Conservation (phyloP, 2,113 vertebrate genomes). For the Lophochroa leadbeateri region DNA sequence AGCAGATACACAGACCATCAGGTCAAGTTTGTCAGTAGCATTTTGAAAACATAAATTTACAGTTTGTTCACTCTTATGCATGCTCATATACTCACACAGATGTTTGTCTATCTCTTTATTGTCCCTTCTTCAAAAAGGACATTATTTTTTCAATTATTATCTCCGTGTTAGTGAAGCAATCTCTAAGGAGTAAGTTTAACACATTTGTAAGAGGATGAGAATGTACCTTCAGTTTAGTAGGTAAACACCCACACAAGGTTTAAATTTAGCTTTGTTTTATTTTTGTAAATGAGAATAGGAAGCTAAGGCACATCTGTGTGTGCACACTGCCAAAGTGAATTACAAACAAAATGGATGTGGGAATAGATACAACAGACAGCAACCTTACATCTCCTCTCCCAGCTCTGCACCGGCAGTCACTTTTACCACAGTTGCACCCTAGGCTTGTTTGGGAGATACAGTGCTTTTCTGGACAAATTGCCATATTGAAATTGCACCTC, state of each 20-base stretch:
- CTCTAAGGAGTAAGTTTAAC: neutral
- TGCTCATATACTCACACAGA: neutral
- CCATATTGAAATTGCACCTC: neutral
- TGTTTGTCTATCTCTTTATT: neutral
- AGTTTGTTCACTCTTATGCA: neutral
- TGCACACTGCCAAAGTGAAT: neutral
- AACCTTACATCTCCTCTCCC: neutral
- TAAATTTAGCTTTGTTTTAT: constrained; percentile 20
- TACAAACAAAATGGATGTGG: neutral
- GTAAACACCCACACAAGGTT: neutral
- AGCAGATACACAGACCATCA: neutral
- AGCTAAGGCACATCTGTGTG: neutral
- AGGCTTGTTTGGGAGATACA: neutral
- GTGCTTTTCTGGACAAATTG: neutral
- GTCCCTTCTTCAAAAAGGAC: neutral
- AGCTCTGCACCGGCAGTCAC: rapidly evolving
- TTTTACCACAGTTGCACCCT: neutral
- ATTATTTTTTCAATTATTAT: neutral
- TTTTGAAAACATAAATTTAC: neutral
- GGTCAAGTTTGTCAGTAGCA: neutral
- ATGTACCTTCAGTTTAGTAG: neutral
- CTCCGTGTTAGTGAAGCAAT: neutral
- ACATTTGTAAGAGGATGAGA: neutral
- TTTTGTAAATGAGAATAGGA: constrained; percentile 15
- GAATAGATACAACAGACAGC: neutral